These are phyloP conservation scores for Gymnothorax reevesii DNA, from an alignment of 2,797 vertebrate genomes.

Conservation along the genomic window DNA sequence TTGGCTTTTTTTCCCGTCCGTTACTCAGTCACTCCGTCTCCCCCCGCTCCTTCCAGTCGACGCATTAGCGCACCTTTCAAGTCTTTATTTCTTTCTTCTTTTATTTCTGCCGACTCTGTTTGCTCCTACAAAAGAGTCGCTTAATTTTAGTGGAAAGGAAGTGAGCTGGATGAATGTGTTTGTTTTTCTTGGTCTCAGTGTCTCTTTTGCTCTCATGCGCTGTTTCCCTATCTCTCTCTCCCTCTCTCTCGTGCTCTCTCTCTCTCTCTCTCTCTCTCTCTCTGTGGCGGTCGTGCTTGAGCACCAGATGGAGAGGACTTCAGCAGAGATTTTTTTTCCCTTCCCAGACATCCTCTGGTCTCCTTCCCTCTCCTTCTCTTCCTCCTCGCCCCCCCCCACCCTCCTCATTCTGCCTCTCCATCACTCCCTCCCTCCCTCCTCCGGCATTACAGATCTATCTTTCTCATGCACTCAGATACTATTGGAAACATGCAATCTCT, in stretches of 20 bases:
- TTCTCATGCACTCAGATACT: neutral
- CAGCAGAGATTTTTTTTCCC: constrained; percentile 12
- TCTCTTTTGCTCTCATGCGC: neutral
- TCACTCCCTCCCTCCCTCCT: neutral
- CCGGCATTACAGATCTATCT: neutral
- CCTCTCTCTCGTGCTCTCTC: neutral
- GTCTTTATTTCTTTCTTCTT: neutral
- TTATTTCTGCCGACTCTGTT: neutral
- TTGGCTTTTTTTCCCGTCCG: neutral
- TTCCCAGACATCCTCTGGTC: constrained; percentile 8
- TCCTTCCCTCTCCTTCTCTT: constrained; percentile 3
- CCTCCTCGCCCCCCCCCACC: neutral
- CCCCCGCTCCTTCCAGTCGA: neutral
- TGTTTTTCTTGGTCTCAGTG: neutral
- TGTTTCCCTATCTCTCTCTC: neutral
- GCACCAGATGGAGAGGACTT: constrained; percentile 13
- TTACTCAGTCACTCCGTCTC: constrained; percentile 1
- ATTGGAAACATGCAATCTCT: too few relatives aligned
- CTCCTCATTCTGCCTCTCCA: neutral
- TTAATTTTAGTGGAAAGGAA: neutral
- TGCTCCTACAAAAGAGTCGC: neutral
- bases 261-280: neutral
- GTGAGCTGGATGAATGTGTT: neutral
- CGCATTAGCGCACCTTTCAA: constrained; percentile 11
- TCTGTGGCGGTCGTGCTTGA: neutral